These are phyloP conservation scores for Antrozous pallidus DNA, from an alignment of 2,797 vertebrate genomes.

Conservation along the genomic window DNA sequence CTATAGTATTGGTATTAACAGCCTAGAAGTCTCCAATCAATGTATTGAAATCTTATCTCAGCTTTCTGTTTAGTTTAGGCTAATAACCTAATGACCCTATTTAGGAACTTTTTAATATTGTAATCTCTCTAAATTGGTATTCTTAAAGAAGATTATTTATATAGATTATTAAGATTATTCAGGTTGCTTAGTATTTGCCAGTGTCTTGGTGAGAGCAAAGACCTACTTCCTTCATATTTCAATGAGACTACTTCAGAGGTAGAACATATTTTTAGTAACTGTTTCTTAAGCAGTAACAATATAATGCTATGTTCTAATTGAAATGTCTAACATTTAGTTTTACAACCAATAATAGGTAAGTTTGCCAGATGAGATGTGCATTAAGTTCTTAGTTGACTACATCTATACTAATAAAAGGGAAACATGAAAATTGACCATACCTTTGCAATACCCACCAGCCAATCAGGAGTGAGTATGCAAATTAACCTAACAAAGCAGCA, in stretches of 20 bases:
- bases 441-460: no score
- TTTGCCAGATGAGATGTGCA: neutral
- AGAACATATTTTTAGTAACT: neutral
- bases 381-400: neutral
- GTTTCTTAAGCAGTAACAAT: neutral
- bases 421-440: no score
- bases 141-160: neutral
- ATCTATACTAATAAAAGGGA: no score
- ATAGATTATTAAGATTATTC: constrained; percentile 5
- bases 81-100: constrained; percentile 63
- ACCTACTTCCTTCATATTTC: neutral
- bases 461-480: no score
- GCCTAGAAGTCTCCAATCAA: constrained; percentile 64
- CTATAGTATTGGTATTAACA: constrained; percentile 45
- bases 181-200: neutral
- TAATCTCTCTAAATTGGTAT: constrained; percentile 20
- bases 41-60: constrained; percentile 66
- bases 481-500: no score
- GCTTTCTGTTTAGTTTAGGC: neutral
- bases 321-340: neutral
- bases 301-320: neutral
- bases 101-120: constrained; percentile 32
- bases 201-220: neutral
- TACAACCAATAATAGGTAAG: neutral
- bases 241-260: neutral